Conservation (phyloP, 2,888 invertebrate genomes). For the Scrobipalpa costella region DNA sequence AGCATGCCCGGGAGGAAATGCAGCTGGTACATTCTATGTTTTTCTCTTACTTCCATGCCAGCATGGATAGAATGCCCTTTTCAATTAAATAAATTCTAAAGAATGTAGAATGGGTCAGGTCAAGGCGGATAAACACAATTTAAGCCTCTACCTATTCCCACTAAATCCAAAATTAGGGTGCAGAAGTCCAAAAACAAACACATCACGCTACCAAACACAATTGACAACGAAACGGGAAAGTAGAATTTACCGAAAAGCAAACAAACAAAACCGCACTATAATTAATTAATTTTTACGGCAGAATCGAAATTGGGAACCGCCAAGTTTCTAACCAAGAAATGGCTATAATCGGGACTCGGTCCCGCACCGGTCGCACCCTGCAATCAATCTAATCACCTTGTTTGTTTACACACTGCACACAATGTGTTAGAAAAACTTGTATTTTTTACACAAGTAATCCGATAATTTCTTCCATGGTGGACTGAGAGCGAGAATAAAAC, state of each 20-base stretch:
- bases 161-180: not conserved
- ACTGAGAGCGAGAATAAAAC: no score
- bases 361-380: constrained; percentile 55
- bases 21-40: no score
- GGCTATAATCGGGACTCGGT: constrained; percentile 73
- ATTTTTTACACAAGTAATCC: not conserved
- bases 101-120: no score
- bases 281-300: constrained; percentile 69
- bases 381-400: constrained; percentile 72
- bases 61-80: no score
- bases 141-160: not conserved
- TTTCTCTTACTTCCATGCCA: no score
- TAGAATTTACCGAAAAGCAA: constrained; percentile 37
- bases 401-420: constrained; percentile 55
- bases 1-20: no score
- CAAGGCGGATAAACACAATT: not conserved
- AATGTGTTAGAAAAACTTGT: constrained; percentile 39
- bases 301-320: constrained; percentile 57
- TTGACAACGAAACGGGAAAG: not conserved
- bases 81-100: no score
- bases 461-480: no score
- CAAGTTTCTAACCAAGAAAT: constrained; percentile 65
- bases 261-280: constrained; percentile 58
- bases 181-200: not conserved
- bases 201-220: no score